These are phyloP conservation scores for Chaetops frenatus DNA, from an alignment of 2,113 vertebrate genomes.

Conservation along the genomic window DNA sequence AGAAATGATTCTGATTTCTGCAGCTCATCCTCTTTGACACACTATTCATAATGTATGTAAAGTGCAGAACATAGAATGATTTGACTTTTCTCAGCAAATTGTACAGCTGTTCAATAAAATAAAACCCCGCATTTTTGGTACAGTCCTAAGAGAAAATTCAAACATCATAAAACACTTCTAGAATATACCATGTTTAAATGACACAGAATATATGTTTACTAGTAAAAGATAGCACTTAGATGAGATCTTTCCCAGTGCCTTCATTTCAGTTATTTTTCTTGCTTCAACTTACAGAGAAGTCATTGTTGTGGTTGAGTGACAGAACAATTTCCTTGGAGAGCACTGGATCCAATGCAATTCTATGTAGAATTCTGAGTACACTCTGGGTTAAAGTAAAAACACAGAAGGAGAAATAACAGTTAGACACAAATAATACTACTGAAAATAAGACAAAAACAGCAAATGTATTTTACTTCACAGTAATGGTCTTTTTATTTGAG, in stretches of 20 bases:
- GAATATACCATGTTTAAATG: neutral
- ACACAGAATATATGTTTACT: neutral
- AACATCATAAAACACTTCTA: neutral
- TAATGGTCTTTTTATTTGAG: neutral
- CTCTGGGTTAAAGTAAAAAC: neutral
- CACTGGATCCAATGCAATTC: neutral
- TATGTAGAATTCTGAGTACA: neutral
- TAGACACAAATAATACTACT: neutral
- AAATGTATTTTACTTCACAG: neutral
- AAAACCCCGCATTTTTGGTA: neutral
- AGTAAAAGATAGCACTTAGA: neutral
- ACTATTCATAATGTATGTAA: neutral
- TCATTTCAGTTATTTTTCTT: neutral
- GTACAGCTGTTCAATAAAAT: neutral
- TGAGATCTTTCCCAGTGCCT: neutral
- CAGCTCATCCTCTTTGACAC: neutral
- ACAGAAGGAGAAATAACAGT: neutral
- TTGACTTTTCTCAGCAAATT: neutral
- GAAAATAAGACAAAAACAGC: neutral
- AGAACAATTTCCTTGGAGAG: neutral
- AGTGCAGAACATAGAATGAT: neutral
- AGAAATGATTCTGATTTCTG: neutral
- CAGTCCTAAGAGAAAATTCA: neutral
- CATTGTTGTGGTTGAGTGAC: neutral
- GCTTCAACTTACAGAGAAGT: neutral